phyloP scores from a whole-genome alignment of 2,888 invertebrate species.

The Therioaphis trifolii region DNA sequence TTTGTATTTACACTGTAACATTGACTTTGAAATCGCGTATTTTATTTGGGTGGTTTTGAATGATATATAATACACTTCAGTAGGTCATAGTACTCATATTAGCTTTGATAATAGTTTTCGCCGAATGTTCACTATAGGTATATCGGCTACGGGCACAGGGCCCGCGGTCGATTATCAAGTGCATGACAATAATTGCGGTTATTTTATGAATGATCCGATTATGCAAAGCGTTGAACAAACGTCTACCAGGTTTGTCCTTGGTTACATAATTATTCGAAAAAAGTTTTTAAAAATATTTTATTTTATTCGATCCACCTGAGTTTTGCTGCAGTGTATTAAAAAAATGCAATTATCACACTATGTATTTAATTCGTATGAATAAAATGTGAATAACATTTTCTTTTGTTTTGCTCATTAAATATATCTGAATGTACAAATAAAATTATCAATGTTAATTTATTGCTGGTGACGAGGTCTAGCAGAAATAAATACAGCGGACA shows the following conservation, averaged over 20 bases:
- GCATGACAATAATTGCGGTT: conserved; percentile 45
- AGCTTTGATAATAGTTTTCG: neutral
- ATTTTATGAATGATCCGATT: conserved; percentile 29
- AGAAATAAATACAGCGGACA: conserved; percentile 49
- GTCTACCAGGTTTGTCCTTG: neutral
- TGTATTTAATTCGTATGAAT: neutral
- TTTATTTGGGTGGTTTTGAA: neutral
- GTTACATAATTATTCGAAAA: neutral
- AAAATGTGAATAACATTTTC: neutral
- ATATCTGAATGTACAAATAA: neutral
- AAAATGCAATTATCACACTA: neutral
- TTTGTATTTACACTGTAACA: conserved; percentile 2
- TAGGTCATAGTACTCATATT: neutral
- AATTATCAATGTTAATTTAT: conserved; percentile 2
- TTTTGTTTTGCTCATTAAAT: neutral
- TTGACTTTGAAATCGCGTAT: conserved; percentile 44
- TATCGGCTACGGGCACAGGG: neutral
- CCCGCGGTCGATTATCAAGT: conserved; percentile 27
- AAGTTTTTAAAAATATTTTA: neutral
- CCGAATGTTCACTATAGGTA: neutral
- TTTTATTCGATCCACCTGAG: neutral
- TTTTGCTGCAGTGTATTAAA: neutral
- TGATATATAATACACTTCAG: neutral
- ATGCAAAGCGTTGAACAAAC: conserved; percentile 31
- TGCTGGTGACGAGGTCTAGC: conserved; percentile 27